Percentiles rank a stretch among this genome's conserved stretches.
phyloP scores from a whole-genome alignment of 37 sponge, comb jelly and placozoan species.

The Amphimedon queenslandica region DNA sequence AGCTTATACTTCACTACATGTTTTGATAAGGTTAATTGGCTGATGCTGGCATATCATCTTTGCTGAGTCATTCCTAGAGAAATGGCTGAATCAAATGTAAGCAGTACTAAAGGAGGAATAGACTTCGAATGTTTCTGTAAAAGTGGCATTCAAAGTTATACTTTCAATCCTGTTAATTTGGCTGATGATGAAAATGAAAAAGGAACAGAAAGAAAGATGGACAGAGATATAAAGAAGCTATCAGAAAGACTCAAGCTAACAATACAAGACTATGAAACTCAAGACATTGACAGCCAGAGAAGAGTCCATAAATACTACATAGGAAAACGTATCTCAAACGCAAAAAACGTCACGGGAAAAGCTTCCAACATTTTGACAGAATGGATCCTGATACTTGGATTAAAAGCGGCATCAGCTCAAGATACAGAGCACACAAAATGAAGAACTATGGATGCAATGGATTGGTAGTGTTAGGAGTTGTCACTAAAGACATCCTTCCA shows the following conservation, averaged over 20 bases:
- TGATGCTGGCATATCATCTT: too few relatives aligned
- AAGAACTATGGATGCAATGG: slow-evolving; percentile 8
- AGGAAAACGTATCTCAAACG: background rate
- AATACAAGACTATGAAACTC: background rate
- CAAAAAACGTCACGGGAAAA: background rate
- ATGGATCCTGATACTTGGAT: slow-evolving; percentile 1
- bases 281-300: background rate
- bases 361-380: background rate
- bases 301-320: background rate
- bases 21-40: too few relatives aligned
- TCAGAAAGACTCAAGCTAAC: background rate
- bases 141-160: background rate
- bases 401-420: slow-evolving; percentile 1
- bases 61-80: background rate
- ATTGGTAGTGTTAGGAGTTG: background rate
- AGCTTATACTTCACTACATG: too few relatives aligned
- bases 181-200: background rate
- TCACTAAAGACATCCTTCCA: background rate
- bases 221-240: background rate
- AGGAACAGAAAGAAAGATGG: background rate
- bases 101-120: background rate
- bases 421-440: background rate
- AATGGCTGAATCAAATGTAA: background rate
- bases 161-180: background rate
- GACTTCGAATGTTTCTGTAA: background rate